Conservation (phyloP, 2,888 invertebrate species). For the Melanostoma scalare region DNA sequence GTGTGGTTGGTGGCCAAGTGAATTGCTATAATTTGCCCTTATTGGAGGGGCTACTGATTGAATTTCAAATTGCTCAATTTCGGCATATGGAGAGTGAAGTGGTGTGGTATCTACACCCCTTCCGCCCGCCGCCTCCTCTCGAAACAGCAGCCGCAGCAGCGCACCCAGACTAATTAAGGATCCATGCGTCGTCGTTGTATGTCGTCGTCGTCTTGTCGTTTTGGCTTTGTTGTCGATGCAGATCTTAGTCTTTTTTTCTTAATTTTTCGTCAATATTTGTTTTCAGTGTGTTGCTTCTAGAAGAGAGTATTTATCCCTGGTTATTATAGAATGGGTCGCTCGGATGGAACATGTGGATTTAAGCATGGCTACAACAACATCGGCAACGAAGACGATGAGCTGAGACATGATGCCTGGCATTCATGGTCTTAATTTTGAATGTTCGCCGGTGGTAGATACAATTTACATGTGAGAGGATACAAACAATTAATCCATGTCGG, state of each 20-base stretch:
- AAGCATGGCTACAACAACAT: constrained; percentile 49
- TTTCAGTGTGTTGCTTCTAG: constrained; percentile 46
- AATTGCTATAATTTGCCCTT: constrained; percentile 81
- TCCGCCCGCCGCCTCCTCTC: constrained; percentile 1
- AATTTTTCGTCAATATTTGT: constrained; percentile 56
- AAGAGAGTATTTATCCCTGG: constrained; percentile 60
- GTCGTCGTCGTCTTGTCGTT: constrained; percentile 52
- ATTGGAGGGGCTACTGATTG: constrained; percentile 81
- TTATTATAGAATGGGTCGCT: constrained; percentile 53
- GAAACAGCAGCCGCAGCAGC: constrained; percentile 51
- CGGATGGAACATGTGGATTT: constrained; percentile 65
- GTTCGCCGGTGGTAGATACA: constrained; percentile 61
- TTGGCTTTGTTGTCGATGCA: constrained; percentile 61
- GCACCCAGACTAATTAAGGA: constrained; percentile 69
- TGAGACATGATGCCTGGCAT: constrained; percentile 47
- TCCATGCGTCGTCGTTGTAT: constrained; percentile 67
- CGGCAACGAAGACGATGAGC: constrained; percentile 10
- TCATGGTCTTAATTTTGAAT: constrained; percentile 56
- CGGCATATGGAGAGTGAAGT: constrained; percentile 67
- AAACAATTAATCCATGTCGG: constrained; percentile 72
- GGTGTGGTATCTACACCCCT: constrained; percentile 60
- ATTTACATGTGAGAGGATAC: constrained; percentile 69
- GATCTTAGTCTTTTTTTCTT: constrained; percentile 14
- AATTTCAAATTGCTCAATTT: constrained; percentile 83
- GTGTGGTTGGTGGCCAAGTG: constrained; percentile 76